Conservation (phyloP, 64 coral and sea anemone species). For the Acropora tenuis region DNA sequence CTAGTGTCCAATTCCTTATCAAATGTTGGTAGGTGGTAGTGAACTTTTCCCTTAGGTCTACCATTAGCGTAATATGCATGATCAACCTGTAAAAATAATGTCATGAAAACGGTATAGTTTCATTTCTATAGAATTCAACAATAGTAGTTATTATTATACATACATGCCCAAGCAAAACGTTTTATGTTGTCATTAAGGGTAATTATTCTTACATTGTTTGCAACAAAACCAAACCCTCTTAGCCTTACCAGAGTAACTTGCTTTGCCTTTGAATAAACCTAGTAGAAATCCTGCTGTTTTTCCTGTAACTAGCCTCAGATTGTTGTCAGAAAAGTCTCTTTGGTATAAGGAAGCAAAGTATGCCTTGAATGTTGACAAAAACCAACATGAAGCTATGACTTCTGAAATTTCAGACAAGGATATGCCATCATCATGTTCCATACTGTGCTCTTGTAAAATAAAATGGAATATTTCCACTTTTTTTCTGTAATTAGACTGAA, state of each 20-base stretch:
- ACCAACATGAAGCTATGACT: background rate
- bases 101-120: too few relatives aligned
- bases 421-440: background rate
- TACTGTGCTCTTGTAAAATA: background rate
- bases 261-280: slow-evolving; percentile 3
- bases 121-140: too few relatives aligned
- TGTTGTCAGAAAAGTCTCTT: background rate
- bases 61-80: background rate
- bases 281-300: background rate
- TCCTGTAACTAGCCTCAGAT: background rate
- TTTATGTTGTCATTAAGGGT: too few relatives aligned
- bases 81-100: background rate
- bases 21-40: background rate
- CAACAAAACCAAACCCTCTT: background rate
- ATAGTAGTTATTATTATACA: background rate
- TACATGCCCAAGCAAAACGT: too few relatives aligned
- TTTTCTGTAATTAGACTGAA: background rate
- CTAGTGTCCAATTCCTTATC: background rate
- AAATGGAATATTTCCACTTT: background rate
- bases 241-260: slow-evolving; percentile 27
- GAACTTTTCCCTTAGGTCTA: background rate
- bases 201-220: too few relatives aligned
- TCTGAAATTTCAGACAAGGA: background rate
- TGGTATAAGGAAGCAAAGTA: background rate
- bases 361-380: background rate